A percentile compares a stretch with the other conserved stretches of the same genome.
phyloP scores from a whole-genome alignment of 2,113 vertebrate species.

The Petrocephalus microphthalmus region DNA sequence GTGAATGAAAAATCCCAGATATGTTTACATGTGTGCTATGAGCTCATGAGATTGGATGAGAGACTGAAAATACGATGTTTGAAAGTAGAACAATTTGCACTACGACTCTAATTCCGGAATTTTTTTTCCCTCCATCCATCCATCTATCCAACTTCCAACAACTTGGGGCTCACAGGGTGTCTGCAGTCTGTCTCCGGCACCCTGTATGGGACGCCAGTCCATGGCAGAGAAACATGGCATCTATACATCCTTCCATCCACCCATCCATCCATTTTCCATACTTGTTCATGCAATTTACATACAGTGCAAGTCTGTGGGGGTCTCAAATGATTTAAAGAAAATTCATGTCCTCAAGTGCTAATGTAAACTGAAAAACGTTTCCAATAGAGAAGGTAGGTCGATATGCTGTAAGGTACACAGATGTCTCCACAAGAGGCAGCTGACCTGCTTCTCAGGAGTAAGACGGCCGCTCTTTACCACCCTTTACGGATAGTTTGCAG shows the following conservation, averaged over 20 bases:
- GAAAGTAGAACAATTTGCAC: background rate
- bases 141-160: background rate
- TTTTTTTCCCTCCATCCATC: background rate
- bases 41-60: background rate
- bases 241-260: background rate
- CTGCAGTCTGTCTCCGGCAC: background rate
- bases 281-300: too few species aligned
- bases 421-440: background rate
- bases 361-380: background rate
- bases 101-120: background rate
- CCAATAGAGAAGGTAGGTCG: background rate
- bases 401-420: conserved; percentile 9
- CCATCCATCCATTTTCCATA: background rate
- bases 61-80: background rate
- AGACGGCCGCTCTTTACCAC: conserved; percentile 35
- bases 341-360: background rate
- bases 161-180: background rate
- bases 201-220: background rate
- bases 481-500: conserved; percentile 48
- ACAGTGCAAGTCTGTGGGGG: background rate
- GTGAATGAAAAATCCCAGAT: background rate
- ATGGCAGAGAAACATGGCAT: background rate
- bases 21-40: background rate
- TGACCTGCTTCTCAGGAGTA: conserved; percentile 6
- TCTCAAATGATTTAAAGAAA: background rate